Evolutionary conservation across 1,140 invertebrate genomes (phyloP).

Genomic region (Drosophila erecta): DNA sequence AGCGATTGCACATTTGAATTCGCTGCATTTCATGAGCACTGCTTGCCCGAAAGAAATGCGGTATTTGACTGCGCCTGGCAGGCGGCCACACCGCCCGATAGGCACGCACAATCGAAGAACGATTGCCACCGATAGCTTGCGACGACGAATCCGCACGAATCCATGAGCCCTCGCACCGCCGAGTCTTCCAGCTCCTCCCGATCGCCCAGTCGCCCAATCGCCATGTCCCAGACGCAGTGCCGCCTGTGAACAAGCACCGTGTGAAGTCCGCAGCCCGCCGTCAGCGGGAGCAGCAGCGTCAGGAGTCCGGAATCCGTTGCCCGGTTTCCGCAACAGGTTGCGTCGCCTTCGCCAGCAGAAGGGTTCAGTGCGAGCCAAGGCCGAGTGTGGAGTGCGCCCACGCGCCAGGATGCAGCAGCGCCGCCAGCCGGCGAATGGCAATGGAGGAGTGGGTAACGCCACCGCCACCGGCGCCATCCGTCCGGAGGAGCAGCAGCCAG

Average conservation of each 20-base stretch:
- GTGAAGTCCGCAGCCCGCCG: slow-evolving; percentile 1
- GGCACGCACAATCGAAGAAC: too few relatives aligned
- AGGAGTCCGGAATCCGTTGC: not conserved
- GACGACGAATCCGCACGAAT: slow-evolving; percentile 1
- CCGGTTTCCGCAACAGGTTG: slow-evolving; percentile 24
- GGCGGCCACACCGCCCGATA: too few relatives aligned
- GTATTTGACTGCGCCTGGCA: too few relatives aligned
- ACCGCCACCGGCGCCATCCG: not conserved
- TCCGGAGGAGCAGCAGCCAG: not conserved
- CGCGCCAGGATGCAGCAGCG: slow-evolving; percentile 12
- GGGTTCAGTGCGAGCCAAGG: not conserved
- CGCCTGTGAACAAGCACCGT: slow-evolving; percentile 11
- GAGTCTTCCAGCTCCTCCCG: slow-evolving; percentile 10
- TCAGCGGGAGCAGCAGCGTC: not conserved
- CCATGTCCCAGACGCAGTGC: slow-evolving; percentile 24
- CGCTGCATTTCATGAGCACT: too few relatives aligned
- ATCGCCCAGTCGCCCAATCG: slow-evolving; percentile 8
- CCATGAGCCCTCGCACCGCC: too few relatives aligned
- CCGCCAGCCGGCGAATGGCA: slow-evolving; percentile 21
- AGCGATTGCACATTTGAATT: too few relatives aligned
- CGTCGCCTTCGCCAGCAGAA: not conserved
- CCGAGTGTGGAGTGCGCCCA: not conserved
- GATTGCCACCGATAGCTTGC: too few relatives aligned
- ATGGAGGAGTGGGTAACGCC: too few relatives aligned
- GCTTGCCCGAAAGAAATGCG: too few relatives aligned